These are phyloP conservation scores for Agrochola lychnidis DNA, from an alignment of 2,888 invertebrate species.

Conservation along the genomic window DNA sequence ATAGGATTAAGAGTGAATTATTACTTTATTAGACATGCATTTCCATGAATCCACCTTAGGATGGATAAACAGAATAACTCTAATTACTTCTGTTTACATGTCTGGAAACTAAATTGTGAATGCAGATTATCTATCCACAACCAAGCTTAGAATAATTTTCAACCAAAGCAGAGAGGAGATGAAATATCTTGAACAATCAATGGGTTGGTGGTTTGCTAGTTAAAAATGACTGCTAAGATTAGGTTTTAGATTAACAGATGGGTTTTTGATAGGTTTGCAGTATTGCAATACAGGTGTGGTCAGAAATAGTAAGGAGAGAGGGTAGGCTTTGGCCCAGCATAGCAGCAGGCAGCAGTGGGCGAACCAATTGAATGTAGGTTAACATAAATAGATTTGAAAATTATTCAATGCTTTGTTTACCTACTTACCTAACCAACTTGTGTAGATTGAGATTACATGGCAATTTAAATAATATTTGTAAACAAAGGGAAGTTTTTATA, in stretches of 20 bases:
- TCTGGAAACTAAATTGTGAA: not conserved
- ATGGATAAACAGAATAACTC: not conserved
- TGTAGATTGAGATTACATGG: not conserved
- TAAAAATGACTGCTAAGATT: not conserved
- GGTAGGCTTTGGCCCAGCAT: not conserved
- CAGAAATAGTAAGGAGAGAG: not conserved
- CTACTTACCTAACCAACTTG: not conserved
- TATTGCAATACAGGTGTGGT: not conserved
- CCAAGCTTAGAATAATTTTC: not conserved
- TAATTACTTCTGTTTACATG: not conserved
- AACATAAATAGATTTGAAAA: not conserved
- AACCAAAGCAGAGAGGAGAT: not conserved
- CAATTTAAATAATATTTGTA: not conserved
- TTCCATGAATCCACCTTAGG: not conserved
- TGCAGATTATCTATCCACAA: not conserved
- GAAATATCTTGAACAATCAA: not conserved
- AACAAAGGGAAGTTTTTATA: not conserved
- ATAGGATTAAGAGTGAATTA: not conserved
- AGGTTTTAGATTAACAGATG: not conserved
- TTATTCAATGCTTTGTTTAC: not conserved
- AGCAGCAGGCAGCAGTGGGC: not conserved
- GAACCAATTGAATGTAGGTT: not conserved
- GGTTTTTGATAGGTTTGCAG: not conserved
- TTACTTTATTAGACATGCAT: not conserved
- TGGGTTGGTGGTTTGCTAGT: not conserved